These are phyloP conservation scores for Sarcophaga caerulescens DNA, from an alignment of 2,888 invertebrate species.

Conservation along the genomic window DNA sequence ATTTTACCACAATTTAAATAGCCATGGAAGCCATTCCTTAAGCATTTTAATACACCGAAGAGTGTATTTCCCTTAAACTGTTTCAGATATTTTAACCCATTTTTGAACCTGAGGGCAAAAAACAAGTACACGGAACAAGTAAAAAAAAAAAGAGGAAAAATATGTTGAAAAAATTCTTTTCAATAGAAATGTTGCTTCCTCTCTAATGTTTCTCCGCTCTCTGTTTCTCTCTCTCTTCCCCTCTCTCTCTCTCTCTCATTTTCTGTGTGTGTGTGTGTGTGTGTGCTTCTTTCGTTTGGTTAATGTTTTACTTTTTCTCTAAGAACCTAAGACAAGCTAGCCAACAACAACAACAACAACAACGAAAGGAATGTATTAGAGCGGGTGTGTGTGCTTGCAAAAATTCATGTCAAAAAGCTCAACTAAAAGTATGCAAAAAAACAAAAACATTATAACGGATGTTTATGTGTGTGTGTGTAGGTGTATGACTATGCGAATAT, in stretches of 20 bases:
- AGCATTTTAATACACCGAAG: not conserved
- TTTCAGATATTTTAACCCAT: conserved; percentile 13
- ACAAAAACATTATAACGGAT: not conserved
- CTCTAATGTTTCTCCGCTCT: not conserved
- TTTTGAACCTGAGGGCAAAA: not conserved
- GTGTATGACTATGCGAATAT: not conserved
- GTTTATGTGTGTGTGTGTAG: not conserved
- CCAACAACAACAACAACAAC: not conserved
- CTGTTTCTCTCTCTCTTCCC: too few species aligned
- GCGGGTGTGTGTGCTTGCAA: not conserved
- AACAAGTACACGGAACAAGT: not conserved
- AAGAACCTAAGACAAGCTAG: not conserved
- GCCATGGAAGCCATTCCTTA: not conserved
- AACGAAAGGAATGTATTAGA: not conserved
- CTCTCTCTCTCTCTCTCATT: too few species aligned
- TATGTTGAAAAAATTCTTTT: not conserved
- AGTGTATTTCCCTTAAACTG: conserved; percentile 16
- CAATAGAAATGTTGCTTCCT: not conserved
- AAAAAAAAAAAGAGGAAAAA: not conserved
- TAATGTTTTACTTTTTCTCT: not conserved
- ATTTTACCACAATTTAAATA: not conserved
- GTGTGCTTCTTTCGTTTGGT: not conserved
- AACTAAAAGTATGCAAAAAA: conserved; percentile 21
- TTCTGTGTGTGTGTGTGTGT: too few species aligned
- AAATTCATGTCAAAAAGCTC: conserved; percentile 33